Evolutionary conservation across 1,140 invertebrate genomes (phyloP).

Genomic region (Macrosteles quadrilineatus): DNA sequence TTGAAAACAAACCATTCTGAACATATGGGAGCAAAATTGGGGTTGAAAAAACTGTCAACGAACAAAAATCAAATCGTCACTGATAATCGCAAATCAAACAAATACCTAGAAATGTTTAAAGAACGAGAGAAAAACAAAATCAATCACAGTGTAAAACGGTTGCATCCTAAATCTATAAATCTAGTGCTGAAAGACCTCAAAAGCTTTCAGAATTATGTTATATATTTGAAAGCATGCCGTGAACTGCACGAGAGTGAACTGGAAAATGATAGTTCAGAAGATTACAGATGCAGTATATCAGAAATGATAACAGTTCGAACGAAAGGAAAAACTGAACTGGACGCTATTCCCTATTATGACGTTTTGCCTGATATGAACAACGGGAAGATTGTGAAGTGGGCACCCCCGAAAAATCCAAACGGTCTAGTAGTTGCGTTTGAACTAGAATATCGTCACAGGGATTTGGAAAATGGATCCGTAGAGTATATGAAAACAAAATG

Average conservation of each 20-base stretch:
- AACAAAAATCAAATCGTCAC: no score
- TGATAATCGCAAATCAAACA: no score
- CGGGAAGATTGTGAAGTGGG: constrained; percentile 40
- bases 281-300: constrained; percentile 37
- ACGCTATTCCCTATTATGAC: no score
- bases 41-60: no score
- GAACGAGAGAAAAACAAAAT: no score
- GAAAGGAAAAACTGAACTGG: background rate
- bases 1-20: no score
- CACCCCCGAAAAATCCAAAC: constrained; percentile 72
- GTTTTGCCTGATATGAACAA: constrained; percentile 9
- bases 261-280: background rate
- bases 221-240: constrained; percentile 69
- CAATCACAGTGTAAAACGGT: no score
- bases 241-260: constrained; percentile 49
- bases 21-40: no score
- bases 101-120: no score
- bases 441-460: constrained; percentile 55
- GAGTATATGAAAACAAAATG: constrained; percentile 46
- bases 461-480: constrained; percentile 28
- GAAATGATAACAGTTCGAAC: constrained; percentile 39
- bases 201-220: background rate
- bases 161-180: no score
- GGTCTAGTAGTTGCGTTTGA: constrained; percentile 80
- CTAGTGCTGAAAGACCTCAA: background rate